Percentiles rank a stretch among this genome's conserved stretches.
Conservation (phyloP, 2,113 vertebrate genomes). For the Emydocephalus ijimae region DNA sequence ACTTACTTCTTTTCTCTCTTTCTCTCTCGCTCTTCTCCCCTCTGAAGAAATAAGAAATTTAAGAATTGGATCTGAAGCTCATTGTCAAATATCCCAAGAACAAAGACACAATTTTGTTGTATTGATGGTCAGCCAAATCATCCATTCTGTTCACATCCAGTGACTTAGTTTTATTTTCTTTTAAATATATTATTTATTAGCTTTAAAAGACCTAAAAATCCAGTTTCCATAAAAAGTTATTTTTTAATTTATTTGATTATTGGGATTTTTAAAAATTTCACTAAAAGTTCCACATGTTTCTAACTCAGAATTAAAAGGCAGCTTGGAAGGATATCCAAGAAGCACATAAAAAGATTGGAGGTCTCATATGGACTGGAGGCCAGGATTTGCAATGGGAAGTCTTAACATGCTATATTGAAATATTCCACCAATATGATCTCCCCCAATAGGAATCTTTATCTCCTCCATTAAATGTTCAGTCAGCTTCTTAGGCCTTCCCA, state of each 20-base stretch:
- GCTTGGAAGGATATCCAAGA: neutral
- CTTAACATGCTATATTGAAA: neutral
- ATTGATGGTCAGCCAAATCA: neutral
- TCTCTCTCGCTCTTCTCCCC: neutral
- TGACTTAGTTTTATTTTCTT: neutral
- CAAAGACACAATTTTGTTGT: conserved; percentile 18
- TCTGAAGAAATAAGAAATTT: neutral
- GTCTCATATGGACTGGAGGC: neutral
- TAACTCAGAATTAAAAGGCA: neutral
- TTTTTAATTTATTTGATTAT: neutral
- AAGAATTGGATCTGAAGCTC: neutral
- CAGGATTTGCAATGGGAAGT: neutral
- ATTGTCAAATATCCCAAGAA: neutral
- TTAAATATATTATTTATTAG: neutral
- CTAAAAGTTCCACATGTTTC: neutral
- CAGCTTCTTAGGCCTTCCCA: neutral
- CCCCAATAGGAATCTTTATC: neutral
- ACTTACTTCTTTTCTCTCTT: no score
- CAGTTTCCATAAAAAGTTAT: neutral
- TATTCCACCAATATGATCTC: neutral
- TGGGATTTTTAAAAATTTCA: neutral
- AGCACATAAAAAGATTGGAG: neutral
- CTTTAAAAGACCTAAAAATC: neutral
- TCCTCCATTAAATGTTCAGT: neutral
- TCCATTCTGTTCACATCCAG: neutral